Evolutionary conservation across 2,113 vertebrate genomes (phyloP).

Genomic region (Tichodroma muraria): DNA sequence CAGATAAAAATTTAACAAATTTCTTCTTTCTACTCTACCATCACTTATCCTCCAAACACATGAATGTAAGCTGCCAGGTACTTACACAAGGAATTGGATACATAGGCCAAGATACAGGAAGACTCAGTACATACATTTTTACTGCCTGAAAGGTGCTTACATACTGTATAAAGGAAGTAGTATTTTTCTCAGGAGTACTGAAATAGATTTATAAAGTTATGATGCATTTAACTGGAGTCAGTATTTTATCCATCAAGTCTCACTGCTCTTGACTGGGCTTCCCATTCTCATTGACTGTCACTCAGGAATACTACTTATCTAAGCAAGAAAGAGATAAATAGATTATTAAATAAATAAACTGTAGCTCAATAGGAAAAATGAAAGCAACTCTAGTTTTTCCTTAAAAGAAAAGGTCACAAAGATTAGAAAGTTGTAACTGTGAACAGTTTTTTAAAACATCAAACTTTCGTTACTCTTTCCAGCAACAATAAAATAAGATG

Average conservation of each 20-base stretch:
- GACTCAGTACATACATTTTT: background rate
- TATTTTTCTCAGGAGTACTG: background rate
- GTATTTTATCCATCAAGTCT: background rate
- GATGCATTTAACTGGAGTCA: background rate
- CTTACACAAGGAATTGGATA: background rate
- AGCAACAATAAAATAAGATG: background rate
- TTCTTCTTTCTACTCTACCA: background rate
- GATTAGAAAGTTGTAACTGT: background rate
- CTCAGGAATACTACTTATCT: background rate
- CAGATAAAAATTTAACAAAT: background rate
- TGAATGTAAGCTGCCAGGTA: background rate
- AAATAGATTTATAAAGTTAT: background rate
- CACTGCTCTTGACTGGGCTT: background rate
- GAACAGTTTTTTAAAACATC: background rate
- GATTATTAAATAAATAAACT: background rate
- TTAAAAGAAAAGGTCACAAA: background rate
- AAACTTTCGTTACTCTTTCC: background rate
- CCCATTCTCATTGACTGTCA: background rate
- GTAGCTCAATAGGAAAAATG: background rate
- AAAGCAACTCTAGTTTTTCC: background rate
- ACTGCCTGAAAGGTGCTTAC: background rate
- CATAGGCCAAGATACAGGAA: background rate
- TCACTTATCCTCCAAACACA: background rate
- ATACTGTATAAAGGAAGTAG: background rate
- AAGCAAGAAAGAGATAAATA: background rate